Evolutionary conservation across 1,140 invertebrate genomes (phyloP), one percentile per base, ranked within the genome.

Genomic region (Steinernema feltiae): DNA sequence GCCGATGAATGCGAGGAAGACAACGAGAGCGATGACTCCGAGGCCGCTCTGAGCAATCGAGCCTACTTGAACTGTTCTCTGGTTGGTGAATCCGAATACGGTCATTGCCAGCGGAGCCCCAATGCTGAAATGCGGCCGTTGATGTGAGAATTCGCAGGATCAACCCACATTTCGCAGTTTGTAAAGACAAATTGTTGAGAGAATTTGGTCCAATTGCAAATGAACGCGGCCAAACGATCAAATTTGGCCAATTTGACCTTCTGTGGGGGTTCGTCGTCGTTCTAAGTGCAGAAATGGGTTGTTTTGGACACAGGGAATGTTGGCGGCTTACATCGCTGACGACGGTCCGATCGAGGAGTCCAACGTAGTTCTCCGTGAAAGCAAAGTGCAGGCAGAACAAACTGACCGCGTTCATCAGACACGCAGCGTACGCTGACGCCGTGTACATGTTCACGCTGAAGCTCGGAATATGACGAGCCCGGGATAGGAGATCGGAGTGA

Each of bases 391-490:
- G 32, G 32, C 78, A 63, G 21, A 78, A 18, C 30, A 72, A 46
- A 21, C 83, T 75, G 32, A 82, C 32, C 1, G 83, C 17, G 70
- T 85, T 84, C 82, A 85, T 78, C 2, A 74, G 7, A 69, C 83
- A 85, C 18, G 81, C 76, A 31, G 72, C 48, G 31, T 32, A 80
- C 0, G 85, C 87, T 3, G 88, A 87, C 7, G 86, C 82, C 2
- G 87, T 88, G 79, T 88, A 88, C 76, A 88, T 81, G 79, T 88
- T 86, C 29, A 88, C 18, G 35, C 69, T 88, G 88, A 29, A 88
- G 82, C 21, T 81, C 87, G 75, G 69, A 79, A 79, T 32, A 46
- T 24, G 72, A 71, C 1, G 27, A 31, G 72, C 31, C 29, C 71
- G 7, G 35, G 35, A 18, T 41, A 41, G 35, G 35, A 41, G 35